Evolutionary conservation across 1,140 invertebrate species (phyloP).

Genomic region (Brachionus rotundiformis): DNA sequence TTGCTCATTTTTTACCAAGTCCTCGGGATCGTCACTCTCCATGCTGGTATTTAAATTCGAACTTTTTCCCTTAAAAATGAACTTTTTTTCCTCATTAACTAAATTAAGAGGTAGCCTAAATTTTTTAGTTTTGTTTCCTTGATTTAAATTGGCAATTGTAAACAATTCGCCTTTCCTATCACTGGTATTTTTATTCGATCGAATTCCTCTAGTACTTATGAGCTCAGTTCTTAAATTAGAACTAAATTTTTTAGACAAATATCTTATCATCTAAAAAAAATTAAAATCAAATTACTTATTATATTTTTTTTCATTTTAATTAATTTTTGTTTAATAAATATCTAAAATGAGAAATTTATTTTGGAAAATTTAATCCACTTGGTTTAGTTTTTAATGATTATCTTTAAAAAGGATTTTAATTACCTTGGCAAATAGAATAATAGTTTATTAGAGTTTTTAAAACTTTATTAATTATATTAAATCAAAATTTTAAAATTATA

Average conservation of each 20-base stretch:
- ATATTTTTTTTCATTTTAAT: no score
- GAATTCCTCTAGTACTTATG: background rate
- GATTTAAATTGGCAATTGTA: background rate
- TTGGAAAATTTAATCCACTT: no score
- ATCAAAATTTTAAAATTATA: constrained; percentile 27
- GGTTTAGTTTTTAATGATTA: background rate
- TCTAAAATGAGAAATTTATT: no score
- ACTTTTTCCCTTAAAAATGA: constrained; percentile 30
- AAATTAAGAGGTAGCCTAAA: background rate
- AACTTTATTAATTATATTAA: constrained; percentile 18
- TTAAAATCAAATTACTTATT: no score
- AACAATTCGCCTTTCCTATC: no score
- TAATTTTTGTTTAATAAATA: background rate
- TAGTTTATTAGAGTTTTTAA: background rate
- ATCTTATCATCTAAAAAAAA: background rate
- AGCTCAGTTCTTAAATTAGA: background rate
- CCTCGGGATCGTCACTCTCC: background rate
- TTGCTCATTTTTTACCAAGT: constrained; percentile 17
- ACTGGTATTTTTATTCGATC: constrained; percentile 1
- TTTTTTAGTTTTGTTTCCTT: background rate
- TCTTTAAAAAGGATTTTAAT: background rate
- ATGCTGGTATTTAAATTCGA: background rate
- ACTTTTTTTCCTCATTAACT: constrained; percentile 24
- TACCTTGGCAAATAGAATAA: background rate
- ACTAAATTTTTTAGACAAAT: background rate